These are phyloP conservation scores for Horisme vitalbata DNA, from an alignment of 2,888 invertebrate genomes.

Conservation along the genomic window DNA sequence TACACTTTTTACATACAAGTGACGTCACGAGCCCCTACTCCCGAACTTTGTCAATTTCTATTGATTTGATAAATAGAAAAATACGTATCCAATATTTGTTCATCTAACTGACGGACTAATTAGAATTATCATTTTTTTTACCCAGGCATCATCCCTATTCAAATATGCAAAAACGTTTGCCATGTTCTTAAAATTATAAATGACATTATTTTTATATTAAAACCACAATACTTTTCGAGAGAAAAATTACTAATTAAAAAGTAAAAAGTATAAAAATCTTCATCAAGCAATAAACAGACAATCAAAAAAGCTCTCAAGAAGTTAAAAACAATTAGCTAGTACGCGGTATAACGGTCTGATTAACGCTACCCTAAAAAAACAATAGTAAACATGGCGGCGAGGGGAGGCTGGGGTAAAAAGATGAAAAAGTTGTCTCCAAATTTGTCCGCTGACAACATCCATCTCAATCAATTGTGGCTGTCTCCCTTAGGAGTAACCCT, in stretches of 20 bases:
- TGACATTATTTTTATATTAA: slow-evolving; percentile 15
- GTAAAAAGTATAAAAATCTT: slow-evolving; percentile 38
- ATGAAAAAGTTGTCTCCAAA: slow-evolving; percentile 64
- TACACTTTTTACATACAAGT: too few relatives aligned
- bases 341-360: slow-evolving; percentile 46
- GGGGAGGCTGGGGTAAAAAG: slow-evolving; percentile 43
- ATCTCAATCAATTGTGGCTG: slow-evolving; percentile 76
- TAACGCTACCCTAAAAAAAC: slow-evolving; percentile 54
- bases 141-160: too few relatives aligned
- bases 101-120: too few relatives aligned
- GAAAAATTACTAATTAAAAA: slow-evolving; percentile 31
- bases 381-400: slow-evolving; percentile 43
- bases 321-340: slow-evolving; percentile 67
- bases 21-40: too few relatives aligned
- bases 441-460: slow-evolving; percentile 77
- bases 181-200: slow-evolving; percentile 6
- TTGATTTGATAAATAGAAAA: too few relatives aligned
- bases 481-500: slow-evolving; percentile 76
- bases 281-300: slow-evolving; percentile 45
- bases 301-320: slow-evolving; percentile 64
- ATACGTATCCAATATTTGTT: too few relatives aligned
- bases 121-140: too few relatives aligned
- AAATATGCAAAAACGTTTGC: slow-evolving; percentile 16
- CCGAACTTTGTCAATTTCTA: too few relatives aligned
- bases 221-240: slow-evolving; percentile 23